These are phyloP conservation scores for Tauraco hartlaubi DNA, from an alignment of 2,797 vertebrate species.

Conservation along the genomic window DNA sequence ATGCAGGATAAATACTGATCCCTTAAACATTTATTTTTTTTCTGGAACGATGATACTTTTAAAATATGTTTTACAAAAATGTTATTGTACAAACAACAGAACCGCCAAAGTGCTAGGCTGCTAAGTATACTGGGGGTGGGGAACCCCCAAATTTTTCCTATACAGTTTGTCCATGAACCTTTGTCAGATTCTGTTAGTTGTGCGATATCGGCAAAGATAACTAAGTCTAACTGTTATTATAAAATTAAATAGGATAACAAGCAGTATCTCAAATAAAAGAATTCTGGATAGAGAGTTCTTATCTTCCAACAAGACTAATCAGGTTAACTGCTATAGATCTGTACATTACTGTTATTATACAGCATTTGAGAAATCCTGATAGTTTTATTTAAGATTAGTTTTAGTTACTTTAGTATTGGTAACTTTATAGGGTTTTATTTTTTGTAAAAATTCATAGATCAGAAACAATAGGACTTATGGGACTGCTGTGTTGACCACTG, in stretches of 20 bases:
- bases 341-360: background rate
- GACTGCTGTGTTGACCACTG: background rate
- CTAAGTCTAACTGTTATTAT: background rate
- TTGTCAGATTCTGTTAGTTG: background rate
- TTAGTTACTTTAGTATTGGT: background rate
- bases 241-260: background rate
- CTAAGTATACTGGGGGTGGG: background rate
- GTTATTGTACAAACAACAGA: background rate
- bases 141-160: background rate
- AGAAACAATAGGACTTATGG: background rate
- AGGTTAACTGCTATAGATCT: background rate
- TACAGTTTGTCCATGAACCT: background rate
- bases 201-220: background rate
- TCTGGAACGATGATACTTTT: background rate
- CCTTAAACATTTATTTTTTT: background rate
- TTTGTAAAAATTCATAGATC: background rate
- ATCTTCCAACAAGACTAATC: background rate
- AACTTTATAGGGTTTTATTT: background rate
- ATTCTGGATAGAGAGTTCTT: background rate
- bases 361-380: background rate
- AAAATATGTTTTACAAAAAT: background rate
- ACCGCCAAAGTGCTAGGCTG: background rate
- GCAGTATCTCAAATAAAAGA: background rate
- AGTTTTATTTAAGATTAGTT: background rate
- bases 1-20: background rate